A percentile compares a stretch with the other conserved stretches of the same genome.
Evolutionary conservation across 2,797 vertebrate genomes (phyloP).

Genomic region (Microchirus variegatus): DNA sequence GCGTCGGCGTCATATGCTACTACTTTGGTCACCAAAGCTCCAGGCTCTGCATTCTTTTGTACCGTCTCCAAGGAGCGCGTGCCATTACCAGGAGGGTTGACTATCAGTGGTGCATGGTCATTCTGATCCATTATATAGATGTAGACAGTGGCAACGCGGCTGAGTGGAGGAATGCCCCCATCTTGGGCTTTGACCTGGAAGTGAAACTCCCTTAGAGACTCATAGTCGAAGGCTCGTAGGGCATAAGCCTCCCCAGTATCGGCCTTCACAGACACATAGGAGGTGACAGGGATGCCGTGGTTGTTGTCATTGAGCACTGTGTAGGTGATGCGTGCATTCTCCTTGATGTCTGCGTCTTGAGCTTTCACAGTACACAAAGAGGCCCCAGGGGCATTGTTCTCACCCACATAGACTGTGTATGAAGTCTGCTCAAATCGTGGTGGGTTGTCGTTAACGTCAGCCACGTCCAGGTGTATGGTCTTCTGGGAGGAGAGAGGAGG

Average conservation of each 20-base stretch:
- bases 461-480: conserved; percentile 92
- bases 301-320: conserved; percentile 92
- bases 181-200: conserved; percentile 95
- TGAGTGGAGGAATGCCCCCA: conserved; percentile 89
- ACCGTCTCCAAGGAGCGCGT: conserved; percentile 91
- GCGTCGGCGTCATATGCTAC: conserved; percentile 95
- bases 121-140: conserved; percentile 95
- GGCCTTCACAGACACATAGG: conserved; percentile 92
- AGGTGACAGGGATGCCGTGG: conserved; percentile 91
- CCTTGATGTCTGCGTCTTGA: conserved; percentile 89
- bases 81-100: conserved; percentile 90
- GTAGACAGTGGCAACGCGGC: conserved; percentile 91
- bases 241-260: conserved; percentile 93
- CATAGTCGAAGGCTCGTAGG: conserved; percentile 94
- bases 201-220: conserved; percentile 93
- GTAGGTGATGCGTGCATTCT: conserved; percentile 94
- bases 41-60: conserved; percentile 88
- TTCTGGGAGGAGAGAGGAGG: conserved; percentile 93
- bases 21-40: conserved; percentile 95
- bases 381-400: conserved; percentile 92
- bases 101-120: conserved; percentile 92
- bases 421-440: conserved; percentile 90
- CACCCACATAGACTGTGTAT: conserved; percentile 91
- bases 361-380: conserved; percentile 92
- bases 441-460: conserved; percentile 95